Conservation (phyloP, 2,888 invertebrate species). For the Drosophila pseudotalamancana region DNA sequence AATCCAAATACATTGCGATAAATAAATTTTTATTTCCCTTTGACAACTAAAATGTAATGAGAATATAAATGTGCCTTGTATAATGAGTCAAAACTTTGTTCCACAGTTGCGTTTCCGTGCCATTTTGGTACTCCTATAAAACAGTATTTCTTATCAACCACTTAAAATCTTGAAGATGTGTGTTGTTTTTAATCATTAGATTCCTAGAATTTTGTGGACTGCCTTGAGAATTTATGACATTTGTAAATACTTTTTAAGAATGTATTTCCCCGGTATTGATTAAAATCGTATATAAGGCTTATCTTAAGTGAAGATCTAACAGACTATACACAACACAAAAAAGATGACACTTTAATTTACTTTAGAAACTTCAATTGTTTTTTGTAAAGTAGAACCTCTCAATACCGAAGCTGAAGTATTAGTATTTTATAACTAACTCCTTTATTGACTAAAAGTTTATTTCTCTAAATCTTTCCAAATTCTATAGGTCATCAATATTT, state of each 20-base stretch:
- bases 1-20: conserved; percentile 1
- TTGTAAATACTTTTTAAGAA: neutral
- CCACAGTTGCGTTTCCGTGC: conserved; percentile 14
- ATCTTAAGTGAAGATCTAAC: no score
- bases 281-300: no score
- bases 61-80: neutral
- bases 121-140: neutral
- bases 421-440: no score
- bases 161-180: conserved; percentile 3
- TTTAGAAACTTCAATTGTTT: no score
- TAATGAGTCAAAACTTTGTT: neutral
- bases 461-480: neutral
- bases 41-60: neutral
- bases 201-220: neutral
- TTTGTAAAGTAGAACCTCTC: no score
- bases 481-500: neutral
- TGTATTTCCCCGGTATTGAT: no score
- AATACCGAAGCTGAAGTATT: no score
- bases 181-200: neutral
- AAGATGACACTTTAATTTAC: no score
- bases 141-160: conserved; percentile 6
- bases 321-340: no score
- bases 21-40: conserved; percentile 6
- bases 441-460: neutral
- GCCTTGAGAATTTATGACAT: neutral